Base-by-base conservation (phyloP, 1,140 invertebrate genomes). In the Psix sp. region DNA sequence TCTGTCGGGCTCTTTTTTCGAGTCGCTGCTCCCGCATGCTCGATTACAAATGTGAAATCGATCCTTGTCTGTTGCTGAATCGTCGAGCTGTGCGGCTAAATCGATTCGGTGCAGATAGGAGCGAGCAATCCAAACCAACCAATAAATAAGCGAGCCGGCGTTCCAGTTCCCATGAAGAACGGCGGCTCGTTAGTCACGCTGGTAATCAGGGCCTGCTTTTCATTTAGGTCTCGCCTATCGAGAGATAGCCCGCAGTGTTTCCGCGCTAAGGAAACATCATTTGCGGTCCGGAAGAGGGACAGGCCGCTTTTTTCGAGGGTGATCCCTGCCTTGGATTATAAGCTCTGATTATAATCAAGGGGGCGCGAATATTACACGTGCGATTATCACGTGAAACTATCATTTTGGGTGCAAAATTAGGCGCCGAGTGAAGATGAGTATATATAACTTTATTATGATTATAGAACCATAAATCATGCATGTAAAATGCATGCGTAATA, bases 11-110 rank as follows among this genome's bases (percentile, higher is more conserved):
- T 70, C 36, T 51, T 43, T 66, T 76, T 63, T 66, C 59, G 52
- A 70, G 71, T 60, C 71, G 51, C 26, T 78, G 72, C 72, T 75
- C 68, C 57, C 56, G 76, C 70, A 77, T 73, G 51, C 56, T 51
- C 77, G 80, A 79, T 84, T 83, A 81, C 77, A 81, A 81, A 81
- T 80, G 79, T 79, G 79, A 80, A 82, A 83, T 84, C 81, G 80
- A 83, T 84, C 80, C 75, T 74, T 77, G 74, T 76, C 78, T 80
- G 79, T 80, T 74, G 76, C 24, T 66, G 74, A 79, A 79, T 81
- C 73, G 78, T 45, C 45, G 57, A 60, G 71, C 36, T 72, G 65
- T 70, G 71, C 62, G 43, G 29, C 74, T 81, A 79, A 81, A 83
- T 83, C 78, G 77, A 82, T 83, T 79, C 59, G 65, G 72, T 66